Percentiles rank a stretch among this genome's conserved stretches.
phyloP scores from a whole-genome alignment of 2,113 vertebrate genomes.

The Gymnorhina tibicen region DNA sequence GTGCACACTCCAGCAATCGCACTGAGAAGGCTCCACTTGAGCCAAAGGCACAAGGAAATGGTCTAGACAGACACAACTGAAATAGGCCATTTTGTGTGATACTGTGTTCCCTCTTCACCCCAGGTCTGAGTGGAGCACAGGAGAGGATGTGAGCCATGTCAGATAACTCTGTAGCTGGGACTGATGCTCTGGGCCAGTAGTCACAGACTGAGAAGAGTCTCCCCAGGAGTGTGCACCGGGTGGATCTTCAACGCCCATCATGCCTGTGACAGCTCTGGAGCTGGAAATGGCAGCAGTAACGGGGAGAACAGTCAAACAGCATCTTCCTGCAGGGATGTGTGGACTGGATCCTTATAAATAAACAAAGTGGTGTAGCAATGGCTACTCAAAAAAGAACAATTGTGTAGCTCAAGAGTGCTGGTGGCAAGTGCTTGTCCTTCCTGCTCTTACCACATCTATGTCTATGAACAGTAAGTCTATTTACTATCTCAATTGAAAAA shows the following conservation, averaged over 20 bases:
- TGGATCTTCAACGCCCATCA: background rate
- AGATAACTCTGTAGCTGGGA: background rate
- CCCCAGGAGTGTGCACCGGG: background rate
- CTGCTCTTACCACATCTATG: background rate
- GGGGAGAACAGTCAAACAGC: background rate
- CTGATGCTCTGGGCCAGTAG: background rate
- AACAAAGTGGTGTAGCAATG: background rate
- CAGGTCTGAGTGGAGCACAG: background rate
- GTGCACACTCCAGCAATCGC: conserved; percentile 14
- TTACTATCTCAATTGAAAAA: background rate
- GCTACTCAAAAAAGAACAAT: background rate
- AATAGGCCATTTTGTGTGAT: conserved; percentile 11
- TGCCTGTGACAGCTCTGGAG: background rate
- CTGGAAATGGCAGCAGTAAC: background rate
- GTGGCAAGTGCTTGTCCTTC: background rate
- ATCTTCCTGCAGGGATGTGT: background rate
- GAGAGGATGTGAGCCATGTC: background rate
- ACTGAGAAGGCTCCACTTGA: conserved; percentile 26
- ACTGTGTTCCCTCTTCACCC: background rate
- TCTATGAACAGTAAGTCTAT: background rate
- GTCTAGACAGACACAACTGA: conserved; percentile 60
- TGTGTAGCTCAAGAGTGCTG: background rate
- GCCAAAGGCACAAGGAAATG: conserved; percentile 59
- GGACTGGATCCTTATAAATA: background rate
- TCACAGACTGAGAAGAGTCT: background rate